Evolutionary conservation across 1,140 invertebrate genomes (phyloP).

Genomic region (Pomphorhynchus laevis): DNA sequence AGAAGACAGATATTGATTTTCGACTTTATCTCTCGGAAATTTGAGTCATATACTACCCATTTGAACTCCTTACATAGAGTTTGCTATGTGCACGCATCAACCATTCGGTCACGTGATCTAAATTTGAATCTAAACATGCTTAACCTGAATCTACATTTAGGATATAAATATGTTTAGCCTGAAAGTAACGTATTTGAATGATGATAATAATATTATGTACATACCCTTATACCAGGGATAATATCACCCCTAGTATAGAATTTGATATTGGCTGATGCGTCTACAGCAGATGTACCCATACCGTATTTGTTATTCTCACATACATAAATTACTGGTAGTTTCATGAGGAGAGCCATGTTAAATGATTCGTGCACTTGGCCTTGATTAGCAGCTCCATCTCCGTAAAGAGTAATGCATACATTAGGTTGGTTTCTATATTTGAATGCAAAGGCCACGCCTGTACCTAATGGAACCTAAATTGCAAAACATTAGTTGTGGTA

Average conservation of each 20-base stretch:
- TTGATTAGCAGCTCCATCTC: constrained; percentile 94
- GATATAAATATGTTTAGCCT: too few species aligned
- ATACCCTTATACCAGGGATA: constrained; percentile 53
- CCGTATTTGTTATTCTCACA: constrained; percentile 93
- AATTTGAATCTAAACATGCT: too few species aligned
- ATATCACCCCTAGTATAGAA: constrained; percentile 76
- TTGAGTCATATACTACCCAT: too few species aligned
- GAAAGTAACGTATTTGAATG: too few species aligned
- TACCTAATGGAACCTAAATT: constrained; percentile 27
- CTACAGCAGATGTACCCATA: constrained; percentile 61
- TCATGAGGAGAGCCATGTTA: constrained; percentile 49
- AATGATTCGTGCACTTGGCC: constrained; percentile 30
- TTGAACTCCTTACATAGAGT: too few species aligned
- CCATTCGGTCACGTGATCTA: too few species aligned
- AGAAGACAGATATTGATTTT: too few species aligned
- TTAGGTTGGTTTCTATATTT: constrained; percentile 43
- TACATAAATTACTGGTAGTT: constrained; percentile 57
- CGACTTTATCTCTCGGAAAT: too few species aligned
- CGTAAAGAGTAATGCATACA: constrained; percentile 51
- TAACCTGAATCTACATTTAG: too few species aligned
- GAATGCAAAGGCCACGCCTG: constrained; percentile 37
- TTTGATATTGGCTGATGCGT: constrained; percentile 45
- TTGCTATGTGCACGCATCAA: too few species aligned
- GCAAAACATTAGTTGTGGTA: too few species aligned
- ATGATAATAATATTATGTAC: too few species aligned